phyloP scores from a whole-genome alignment of 2,888 invertebrate species.

The Artemia sinica region DNA sequence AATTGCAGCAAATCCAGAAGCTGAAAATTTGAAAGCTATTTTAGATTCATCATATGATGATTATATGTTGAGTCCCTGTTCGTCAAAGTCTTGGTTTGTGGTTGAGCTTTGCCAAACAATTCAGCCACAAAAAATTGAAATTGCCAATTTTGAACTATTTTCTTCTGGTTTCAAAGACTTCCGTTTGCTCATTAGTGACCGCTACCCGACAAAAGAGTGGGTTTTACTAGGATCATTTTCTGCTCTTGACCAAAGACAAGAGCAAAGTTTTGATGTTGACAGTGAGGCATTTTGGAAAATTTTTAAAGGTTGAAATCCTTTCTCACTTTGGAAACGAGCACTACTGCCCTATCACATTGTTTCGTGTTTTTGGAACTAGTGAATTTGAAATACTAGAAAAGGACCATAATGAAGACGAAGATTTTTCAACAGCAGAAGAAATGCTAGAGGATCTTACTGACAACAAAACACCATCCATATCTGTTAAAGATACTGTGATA shows the following conservation, averaged over 20 bases:
- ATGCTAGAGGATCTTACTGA: slow-evolving; percentile 23
- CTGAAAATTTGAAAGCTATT: slow-evolving; percentile 66
- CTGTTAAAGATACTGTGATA: slow-evolving; percentile 74
- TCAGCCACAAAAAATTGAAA: slow-evolving; percentile 55
- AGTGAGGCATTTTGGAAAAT: slow-evolving; percentile 68
- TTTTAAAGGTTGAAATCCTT: slow-evolving; percentile 67
- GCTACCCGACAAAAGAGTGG: slow-evolving; percentile 85
- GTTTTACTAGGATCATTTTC: slow-evolving; percentile 65
- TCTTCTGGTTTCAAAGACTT: slow-evolving; percentile 89
- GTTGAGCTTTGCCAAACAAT: slow-evolving; percentile 96
- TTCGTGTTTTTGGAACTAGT: slow-evolving; percentile 80
- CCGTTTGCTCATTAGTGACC: slow-evolving; percentile 65
- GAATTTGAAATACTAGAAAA: slow-evolving; percentile 43
- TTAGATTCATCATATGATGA: slow-evolving; percentile 81
- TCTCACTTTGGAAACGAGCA: slow-evolving; percentile 93
- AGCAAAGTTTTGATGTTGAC: slow-evolving; percentile 66
- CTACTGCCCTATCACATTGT: slow-evolving; percentile 89
- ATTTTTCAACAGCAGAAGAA: slow-evolving; percentile 30
- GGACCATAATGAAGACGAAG: slow-evolving; percentile 30
- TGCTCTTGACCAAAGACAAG: slow-evolving; percentile 64
- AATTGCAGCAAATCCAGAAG: slow-evolving; percentile 76
- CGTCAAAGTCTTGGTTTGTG: slow-evolving; percentile 79
- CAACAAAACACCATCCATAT: slow-evolving; percentile 33
- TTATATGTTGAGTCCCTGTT: slow-evolving; percentile 93
- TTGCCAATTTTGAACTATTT: slow-evolving; percentile 76